phyloP scores from a whole-genome alignment of 1,140 invertebrate genomes.

The Rhizoglyphus robini region DNA sequence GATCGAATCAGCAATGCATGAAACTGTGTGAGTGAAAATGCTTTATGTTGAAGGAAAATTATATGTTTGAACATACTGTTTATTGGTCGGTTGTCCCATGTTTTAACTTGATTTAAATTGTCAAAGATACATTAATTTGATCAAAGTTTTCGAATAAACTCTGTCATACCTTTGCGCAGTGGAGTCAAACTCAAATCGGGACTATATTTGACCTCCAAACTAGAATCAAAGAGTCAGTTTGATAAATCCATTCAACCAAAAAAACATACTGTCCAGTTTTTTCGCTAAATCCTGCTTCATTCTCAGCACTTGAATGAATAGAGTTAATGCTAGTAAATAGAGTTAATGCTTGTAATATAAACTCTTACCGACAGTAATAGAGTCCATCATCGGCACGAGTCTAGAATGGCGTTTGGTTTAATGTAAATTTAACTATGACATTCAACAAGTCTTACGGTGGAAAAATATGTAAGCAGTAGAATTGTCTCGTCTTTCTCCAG shows the following conservation, averaged over 20 bases:
- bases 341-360: no score
- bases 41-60: background rate
- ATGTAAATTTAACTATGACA: background rate
- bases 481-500: slow-evolving; percentile 1
- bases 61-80: slow-evolving; percentile 37
- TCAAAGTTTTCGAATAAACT: slow-evolving; percentile 1
- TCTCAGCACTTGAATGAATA: slow-evolving; percentile 41
- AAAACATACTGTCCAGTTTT: slow-evolving; percentile 54
- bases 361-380: slow-evolving; percentile 51
- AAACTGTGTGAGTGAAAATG: slow-evolving; percentile 36
- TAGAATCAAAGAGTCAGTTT: background rate
- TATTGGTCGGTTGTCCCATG: slow-evolving; percentile 59
- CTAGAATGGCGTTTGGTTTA: background rate
- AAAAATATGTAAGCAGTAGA: background rate
- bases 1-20: slow-evolving; percentile 72
- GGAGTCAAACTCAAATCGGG: slow-evolving; percentile 20
- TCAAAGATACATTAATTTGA: background rate
- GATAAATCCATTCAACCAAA: background rate
- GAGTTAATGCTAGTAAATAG: background rate
- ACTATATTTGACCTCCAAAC: slow-evolving; percentile 16
- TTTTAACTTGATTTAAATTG: slow-evolving; percentile 40
- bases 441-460: background rate
- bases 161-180: slow-evolving; percentile 11
- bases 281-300: slow-evolving; percentile 37
- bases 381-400: slow-evolving; percentile 62